Percentiles rank a stretch among this genome's conserved stretches.
phyloP scores from a whole-genome alignment of 1,140 invertebrate species.

The Caerostris darwini region DNA sequence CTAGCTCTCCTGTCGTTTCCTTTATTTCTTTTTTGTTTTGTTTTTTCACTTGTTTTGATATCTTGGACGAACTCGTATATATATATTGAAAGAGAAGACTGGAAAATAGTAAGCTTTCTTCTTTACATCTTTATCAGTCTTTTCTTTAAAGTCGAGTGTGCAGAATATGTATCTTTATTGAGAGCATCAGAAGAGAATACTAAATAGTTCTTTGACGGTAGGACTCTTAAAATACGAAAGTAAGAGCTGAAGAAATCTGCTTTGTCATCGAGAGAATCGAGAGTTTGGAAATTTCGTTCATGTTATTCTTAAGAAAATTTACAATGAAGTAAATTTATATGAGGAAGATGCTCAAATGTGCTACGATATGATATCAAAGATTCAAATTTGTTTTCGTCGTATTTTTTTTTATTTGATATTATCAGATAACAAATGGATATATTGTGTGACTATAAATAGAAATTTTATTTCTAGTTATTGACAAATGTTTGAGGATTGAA shows the following conservation, averaged over 20 bases:
- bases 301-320: not conserved
- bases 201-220: not conserved
- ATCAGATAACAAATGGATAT: no score
- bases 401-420: no score
- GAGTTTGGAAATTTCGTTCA: not conserved
- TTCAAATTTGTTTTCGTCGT: no score
- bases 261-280: not conserved
- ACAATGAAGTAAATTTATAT: not conserved
- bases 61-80: not conserved
- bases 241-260: not conserved
- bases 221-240: not conserved
- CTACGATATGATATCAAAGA: no score
- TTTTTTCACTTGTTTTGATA: slow-evolving; percentile 29
- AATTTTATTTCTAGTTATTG: no score
- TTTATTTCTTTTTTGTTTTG: not conserved
- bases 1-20: not conserved
- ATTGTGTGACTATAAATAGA: no score
- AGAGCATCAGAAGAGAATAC: slow-evolving; percentile 27
- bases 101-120: slow-evolving; percentile 40
- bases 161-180: slow-evolving; percentile 38
- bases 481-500: no score
- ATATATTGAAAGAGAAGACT: not conserved
- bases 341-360: not conserved
- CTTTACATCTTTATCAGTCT: not conserved
- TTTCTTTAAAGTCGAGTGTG: slow-evolving; percentile 29